Evolutionary conservation across 2,888 invertebrate species (phyloP).

Genomic region (Melipona beecheii): DNA sequence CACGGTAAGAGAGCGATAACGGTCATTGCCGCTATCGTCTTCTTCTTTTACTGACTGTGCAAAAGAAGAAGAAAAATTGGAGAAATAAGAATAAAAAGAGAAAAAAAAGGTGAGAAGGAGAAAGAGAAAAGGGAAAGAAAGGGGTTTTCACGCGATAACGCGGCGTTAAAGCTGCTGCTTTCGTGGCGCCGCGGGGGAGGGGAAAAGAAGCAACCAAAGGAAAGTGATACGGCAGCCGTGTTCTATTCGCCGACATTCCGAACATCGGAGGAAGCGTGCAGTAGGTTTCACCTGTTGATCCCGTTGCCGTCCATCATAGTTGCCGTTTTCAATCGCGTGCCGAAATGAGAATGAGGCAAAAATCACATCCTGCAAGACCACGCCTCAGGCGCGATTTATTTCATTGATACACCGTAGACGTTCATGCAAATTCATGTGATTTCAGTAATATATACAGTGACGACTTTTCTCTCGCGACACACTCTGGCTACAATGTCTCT

Average conservation of each 20-base stretch:
- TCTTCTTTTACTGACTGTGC: not conserved
- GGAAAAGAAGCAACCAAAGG: conserved; percentile 56
- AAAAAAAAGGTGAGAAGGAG: too few species aligned
- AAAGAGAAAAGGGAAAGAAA: not conserved
- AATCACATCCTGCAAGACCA: conserved; percentile 17
- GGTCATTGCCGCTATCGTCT: not conserved
- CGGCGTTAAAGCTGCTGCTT: conserved; percentile 35
- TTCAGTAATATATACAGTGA: not conserved
- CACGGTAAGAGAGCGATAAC: not conserved
- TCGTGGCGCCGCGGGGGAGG: conserved; percentile 60
- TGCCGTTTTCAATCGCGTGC: conserved; percentile 75
- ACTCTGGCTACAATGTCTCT: too few species aligned
- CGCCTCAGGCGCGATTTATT: not conserved
- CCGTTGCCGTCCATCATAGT: conserved; percentile 71
- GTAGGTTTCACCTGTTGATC: conserved; percentile 80
- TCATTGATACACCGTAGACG: not conserved
- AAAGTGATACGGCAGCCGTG: conserved; percentile 66
- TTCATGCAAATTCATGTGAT: not conserved
- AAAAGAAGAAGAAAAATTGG: not conserved
- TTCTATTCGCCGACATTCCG: conserved; percentile 57
- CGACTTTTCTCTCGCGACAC: not conserved
- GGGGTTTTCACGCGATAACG: conserved; percentile 25
- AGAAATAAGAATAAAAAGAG: not conserved
- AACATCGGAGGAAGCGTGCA: conserved; percentile 75
- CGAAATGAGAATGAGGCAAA: conserved; percentile 59